Conservation (phyloP, 2,113 vertebrate species). For the Alouatta palliata region DNA sequence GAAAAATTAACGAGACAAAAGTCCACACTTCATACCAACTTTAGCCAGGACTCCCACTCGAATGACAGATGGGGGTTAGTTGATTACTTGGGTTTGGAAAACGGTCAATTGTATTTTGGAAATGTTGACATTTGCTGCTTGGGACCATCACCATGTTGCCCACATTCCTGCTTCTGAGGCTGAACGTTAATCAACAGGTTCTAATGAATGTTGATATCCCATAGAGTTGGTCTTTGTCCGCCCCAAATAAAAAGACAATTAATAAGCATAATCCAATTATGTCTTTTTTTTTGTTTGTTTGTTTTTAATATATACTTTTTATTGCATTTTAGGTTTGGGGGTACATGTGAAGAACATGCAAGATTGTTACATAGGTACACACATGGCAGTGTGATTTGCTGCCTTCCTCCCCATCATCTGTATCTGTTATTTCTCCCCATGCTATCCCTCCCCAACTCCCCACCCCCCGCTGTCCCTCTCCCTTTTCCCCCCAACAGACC, state of each 20-base stretch:
- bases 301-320: too few relatives aligned
- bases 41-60: neutral
- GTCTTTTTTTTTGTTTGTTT: too few relatives aligned
- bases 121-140: neutral
- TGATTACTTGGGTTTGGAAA: neutral
- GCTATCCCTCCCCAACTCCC: too few relatives aligned
- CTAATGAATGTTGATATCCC: neutral
- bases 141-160: neutral
- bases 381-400: too few relatives aligned
- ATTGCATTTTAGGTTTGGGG: too few relatives aligned
- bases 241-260: neutral
- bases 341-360: too few relatives aligned
- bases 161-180: neutral
- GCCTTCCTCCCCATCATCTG: too few relatives aligned
- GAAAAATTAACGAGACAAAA: neutral
- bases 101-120: neutral
- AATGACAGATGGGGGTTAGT: neutral
- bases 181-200: neutral
- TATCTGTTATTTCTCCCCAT: too few relatives aligned
- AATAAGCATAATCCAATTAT: neutral
- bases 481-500: too few relatives aligned
- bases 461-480: too few relatives aligned
- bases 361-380: too few relatives aligned
- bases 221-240: neutral
- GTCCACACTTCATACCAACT: neutral